Evolutionary conservation across 2,113 vertebrate species (phyloP), one percentile per base, ranked within the genome.

Genomic region (Onychostruthus taczanowskii): DNA sequence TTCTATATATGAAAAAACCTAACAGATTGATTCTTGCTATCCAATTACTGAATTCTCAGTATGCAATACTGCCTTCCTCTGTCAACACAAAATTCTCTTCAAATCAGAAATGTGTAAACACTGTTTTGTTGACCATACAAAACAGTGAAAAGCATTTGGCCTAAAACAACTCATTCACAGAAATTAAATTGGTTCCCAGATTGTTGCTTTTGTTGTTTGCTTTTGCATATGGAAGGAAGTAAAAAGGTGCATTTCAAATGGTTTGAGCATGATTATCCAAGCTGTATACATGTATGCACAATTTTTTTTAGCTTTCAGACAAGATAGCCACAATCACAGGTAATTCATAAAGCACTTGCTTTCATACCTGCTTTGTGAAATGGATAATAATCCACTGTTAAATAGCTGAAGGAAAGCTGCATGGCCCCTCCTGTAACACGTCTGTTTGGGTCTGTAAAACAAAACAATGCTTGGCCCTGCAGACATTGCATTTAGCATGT

Each of bases 371-470:
- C 99, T 98, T 98, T 99, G 97, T 99, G 99, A 94, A 99, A 99
- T 21, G 99, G 99, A 35, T 99, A 99, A 95, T 99, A 99, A 94
- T 99, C 99, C 94, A 99, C 96, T 35, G 98, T 99, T 93, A 99
- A 98, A 75, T 98, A 98, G 91, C 98, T 99, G 97, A 99, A 99
- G 80, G 99, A 99, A 56, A 99, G 97, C 89, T 99, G 99, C 99
- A 99, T 99, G 87, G 99, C 99, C 59, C 99, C 99, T 86, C 99
- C 99, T 10, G 98, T 98, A 92, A 99, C 97, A 88, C 98, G 98
- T 87, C 99, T 99, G 37, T 98, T 98, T 90, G 97, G 96, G 68
- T 98, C 99, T 99, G 95, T 39, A 91, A 95, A 94, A 97, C 21
- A 84, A 94, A 90, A 77, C 18, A 93, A 28, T 6, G 28, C n/a